phyloP scores from a whole-genome alignment of 2,888 invertebrate species.

The Furcula furcula region DNA sequence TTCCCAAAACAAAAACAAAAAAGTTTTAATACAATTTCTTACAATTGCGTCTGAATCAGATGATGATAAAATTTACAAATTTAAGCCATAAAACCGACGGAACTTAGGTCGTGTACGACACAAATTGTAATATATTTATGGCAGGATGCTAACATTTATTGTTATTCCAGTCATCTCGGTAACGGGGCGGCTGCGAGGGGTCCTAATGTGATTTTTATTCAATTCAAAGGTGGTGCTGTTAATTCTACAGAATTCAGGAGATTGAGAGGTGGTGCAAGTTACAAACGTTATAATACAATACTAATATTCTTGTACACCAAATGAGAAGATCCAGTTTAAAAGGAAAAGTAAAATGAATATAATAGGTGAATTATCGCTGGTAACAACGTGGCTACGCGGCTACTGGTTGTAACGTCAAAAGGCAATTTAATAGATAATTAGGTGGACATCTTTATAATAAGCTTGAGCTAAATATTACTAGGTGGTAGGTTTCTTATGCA shows the following conservation, averaged over 20 bases:
- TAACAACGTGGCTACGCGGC: too few relatives aligned
- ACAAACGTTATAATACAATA: too few relatives aligned
- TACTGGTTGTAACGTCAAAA: too few relatives aligned
- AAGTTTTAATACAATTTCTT: slow-evolving; percentile 12
- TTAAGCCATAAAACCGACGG: slow-evolving; percentile 45
- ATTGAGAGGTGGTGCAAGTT: slow-evolving; percentile 13
- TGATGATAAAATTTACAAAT: slow-evolving; percentile 59
- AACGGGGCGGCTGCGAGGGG: slow-evolving; percentile 25
- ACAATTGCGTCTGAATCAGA: slow-evolving; percentile 28
- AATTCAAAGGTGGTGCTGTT: slow-evolving; percentile 50
- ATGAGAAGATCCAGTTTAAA: too few relatives aligned
- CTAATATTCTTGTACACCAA: too few relatives aligned
- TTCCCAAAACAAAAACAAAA: slow-evolving; percentile 6
- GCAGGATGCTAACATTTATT: slow-evolving; percentile 50
- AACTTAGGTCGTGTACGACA: slow-evolving; percentile 35
- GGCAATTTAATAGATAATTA: too few relatives aligned
- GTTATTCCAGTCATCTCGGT: slow-evolving; percentile 32
- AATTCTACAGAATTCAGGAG: slow-evolving; percentile 43
- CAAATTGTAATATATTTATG: slow-evolving; percentile 38
- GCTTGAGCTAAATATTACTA: too few relatives aligned
- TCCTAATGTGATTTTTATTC: slow-evolving; percentile 61
- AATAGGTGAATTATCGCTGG: too few relatives aligned
- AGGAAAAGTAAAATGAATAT: too few relatives aligned
- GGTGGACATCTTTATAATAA: too few relatives aligned
- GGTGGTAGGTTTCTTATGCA: too few relatives aligned